Percentiles rank a stretch among this genome's conserved stretches.
These are phyloP conservation scores for Netelia inedita DNA, from an alignment of 2,888 invertebrate species.

Conservation along the genomic window DNA sequence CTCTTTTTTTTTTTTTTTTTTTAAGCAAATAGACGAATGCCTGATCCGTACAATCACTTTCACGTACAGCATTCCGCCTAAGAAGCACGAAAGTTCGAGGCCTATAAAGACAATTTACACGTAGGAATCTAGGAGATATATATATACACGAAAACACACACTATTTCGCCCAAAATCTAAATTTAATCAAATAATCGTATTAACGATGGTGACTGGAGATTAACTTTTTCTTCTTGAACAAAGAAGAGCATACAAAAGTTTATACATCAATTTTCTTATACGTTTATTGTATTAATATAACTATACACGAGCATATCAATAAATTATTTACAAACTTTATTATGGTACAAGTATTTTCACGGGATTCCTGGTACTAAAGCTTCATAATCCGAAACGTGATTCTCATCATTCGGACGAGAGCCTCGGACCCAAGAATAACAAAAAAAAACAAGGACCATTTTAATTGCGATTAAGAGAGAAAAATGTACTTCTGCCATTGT, in stretches of 20 bases:
- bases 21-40: not conserved
- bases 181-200: constrained; percentile 72
- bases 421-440: constrained; percentile 16
- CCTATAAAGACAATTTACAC: constrained; percentile 63
- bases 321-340: constrained; percentile 84
- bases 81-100: constrained; percentile 64
- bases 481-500: constrained; percentile 5
- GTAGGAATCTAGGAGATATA: constrained; percentile 47
- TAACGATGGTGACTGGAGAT: constrained; percentile 75
- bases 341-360: constrained; percentile 69
- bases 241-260: constrained; percentile 42
- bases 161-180: constrained; percentile 62
- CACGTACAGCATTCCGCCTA: constrained; percentile 62
- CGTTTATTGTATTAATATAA: constrained; percentile 79
- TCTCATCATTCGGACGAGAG: not conserved
- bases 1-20: not conserved
- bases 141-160: constrained; percentile 40
- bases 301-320: constrained; percentile 80
- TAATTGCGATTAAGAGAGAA: constrained; percentile 8
- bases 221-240: constrained; percentile 32
- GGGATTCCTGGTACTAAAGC: constrained; percentile 37
- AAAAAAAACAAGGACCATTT: constrained; percentile 48
- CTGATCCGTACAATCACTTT: constrained; percentile 39
- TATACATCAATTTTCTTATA: constrained; percentile 76
- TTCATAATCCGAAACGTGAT: constrained; percentile 6